Base-by-base conservation (phyloP, 1,140 invertebrate genomes). In the Nixonia krombeini region DNA sequence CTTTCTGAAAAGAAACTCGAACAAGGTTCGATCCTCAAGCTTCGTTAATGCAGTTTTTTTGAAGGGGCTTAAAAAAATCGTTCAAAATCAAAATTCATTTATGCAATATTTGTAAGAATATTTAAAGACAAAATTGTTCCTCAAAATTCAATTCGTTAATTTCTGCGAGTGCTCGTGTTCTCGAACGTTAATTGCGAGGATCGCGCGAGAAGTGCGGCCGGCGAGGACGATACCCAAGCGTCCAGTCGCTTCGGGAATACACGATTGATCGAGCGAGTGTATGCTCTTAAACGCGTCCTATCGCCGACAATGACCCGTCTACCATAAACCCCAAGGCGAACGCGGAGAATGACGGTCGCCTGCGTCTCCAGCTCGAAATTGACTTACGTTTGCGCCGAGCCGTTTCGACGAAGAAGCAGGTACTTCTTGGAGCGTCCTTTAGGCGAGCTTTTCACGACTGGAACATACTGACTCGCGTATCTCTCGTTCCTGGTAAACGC, bases 271-370 rank as follows among this genome's bases (percentile, higher is more conserved):
- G 56, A 61, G 50, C 47, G 40, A n/a, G 53, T 44, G 56, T 51
- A 59, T n/a, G n/a, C 28, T 70, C 64, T 72, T 56, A 57, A 65
- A 52, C 57, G 52, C 64, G 58, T 64, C 58, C 58, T 72, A 67
- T 61, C 53, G 40, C 64, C 70, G 70, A 72, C 70, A 72, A 72
- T 72, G 70, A 72, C 64, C 64, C 28, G 61, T 58, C 70, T 68
- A 65, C 70, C 64, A 62, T 68, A 72, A 72, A 72, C 47, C 57
- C 61, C 70, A 72, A 72, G 70, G 70, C 61, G 50, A 72, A 41
- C 37, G 37, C 53, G 56, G 55, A 58, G 56, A 69, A 69, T 68
- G 65, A 69, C 64, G 55, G 53, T 65, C 56, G 55, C 40, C 49
- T 63, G 55, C 46, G 51, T 63, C 61, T 63, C 33, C 16, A 44